Evolutionary conservation across 2,888 invertebrate genomes (phyloP).

Genomic region (Argyresthia albistria): DNA sequence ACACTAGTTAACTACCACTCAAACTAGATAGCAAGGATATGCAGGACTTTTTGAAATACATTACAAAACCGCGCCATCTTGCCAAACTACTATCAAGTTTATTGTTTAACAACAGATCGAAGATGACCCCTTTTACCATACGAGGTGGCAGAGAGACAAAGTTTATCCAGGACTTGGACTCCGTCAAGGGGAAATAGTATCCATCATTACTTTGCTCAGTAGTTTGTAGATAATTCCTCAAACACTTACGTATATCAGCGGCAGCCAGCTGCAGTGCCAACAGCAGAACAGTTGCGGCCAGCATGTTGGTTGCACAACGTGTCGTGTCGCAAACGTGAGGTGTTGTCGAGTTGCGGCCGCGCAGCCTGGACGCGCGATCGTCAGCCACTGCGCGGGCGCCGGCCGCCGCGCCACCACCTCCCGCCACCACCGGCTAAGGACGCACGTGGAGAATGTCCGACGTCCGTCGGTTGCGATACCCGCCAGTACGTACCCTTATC

Average conservation of each 20-base stretch:
- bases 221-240: too few species aligned
- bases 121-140: too few species aligned
- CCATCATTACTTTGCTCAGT: too few species aligned
- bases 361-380: constrained; percentile 49
- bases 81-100: too few species aligned
- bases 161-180: too few species aligned
- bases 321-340: constrained; percentile 19
- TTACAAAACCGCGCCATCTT: too few species aligned
- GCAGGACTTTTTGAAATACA: too few species aligned
- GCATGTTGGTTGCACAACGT: constrained; percentile 46
- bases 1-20: too few species aligned
- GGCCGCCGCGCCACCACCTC: constrained; percentile 17
- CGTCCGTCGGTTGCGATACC: constrained; percentile 15
- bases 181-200: too few species aligned
- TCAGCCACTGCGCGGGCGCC: constrained; percentile 38
- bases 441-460: constrained; percentile 17
- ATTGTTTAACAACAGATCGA: too few species aligned
- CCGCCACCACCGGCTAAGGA: constrained; percentile 25
- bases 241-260: constrained; percentile 58
- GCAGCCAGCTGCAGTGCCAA: constrained; percentile 43
- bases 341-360: constrained; percentile 30
- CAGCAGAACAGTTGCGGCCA: constrained; percentile 35
- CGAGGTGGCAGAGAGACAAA: too few species aligned
- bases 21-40: too few species aligned
- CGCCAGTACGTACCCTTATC: constrained; percentile 12